Conservation (phyloP, 2,113 vertebrate genomes). For the Trinectes maculatus region DNA sequence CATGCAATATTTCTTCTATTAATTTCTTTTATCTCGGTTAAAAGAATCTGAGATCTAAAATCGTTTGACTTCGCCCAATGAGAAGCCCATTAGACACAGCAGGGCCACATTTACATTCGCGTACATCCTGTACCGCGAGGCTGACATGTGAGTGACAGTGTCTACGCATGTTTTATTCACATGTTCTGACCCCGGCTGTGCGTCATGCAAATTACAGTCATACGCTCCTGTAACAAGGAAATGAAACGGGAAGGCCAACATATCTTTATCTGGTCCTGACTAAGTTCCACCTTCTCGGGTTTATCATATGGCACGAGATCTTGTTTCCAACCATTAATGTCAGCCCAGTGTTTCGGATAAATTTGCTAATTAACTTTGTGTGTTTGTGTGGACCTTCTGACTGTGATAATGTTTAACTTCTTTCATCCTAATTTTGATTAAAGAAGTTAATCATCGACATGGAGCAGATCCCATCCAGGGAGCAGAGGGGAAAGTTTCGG, state of each 20-base stretch:
- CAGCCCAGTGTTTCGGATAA: background rate
- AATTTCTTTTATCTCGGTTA: background rate
- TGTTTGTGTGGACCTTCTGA: too few relatives aligned
- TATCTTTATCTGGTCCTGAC: slow-evolving; percentile 28
- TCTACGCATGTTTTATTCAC: slow-evolving; percentile 61
- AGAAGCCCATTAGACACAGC: background rate
- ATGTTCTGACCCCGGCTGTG: slow-evolving; percentile 22
- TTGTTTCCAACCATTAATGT: background rate
- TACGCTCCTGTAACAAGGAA: slow-evolving; percentile 26
- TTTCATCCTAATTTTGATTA: too few relatives aligned
- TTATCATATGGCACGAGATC: background rate
- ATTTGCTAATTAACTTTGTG: too few relatives aligned
- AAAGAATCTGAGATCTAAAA: background rate
- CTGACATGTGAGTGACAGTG: slow-evolving; percentile 27
- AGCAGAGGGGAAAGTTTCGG: too few relatives aligned
- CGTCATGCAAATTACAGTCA: slow-evolving; percentile 45
- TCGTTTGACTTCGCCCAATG: background rate
- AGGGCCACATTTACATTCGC: background rate
- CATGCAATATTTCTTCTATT: background rate
- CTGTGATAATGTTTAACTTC: too few relatives aligned
- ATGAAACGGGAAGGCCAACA: slow-evolving; percentile 26
- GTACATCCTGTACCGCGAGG: background rate
- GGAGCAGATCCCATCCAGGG: too few relatives aligned
- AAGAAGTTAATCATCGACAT: too few relatives aligned
- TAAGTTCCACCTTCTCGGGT: slow-evolving; percentile 34